Evolutionary conservation across 1,140 invertebrate species (phyloP), one percentile per base, ranked within the genome.

Genomic region (Drosophila nannoptera): DNA sequence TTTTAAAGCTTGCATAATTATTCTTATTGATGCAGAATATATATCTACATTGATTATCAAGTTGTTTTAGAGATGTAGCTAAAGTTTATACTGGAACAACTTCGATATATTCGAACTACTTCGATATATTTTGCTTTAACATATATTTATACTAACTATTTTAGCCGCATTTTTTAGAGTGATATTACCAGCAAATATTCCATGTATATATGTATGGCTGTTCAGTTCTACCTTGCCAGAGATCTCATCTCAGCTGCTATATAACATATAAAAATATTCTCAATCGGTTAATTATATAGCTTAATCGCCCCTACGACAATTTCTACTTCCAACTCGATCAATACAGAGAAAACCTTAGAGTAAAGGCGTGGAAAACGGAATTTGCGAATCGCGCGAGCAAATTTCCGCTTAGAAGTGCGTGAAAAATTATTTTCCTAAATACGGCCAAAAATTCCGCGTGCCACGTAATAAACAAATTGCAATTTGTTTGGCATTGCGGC

Each of bases 401-500:
- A 55, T 40, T 40, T 52, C 14, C 6, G 40, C 61, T 58, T n/a
- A 33, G 8, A 54, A 48, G 35, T 69, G 50, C 50, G 66, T 63
- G 59, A 54, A 68, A 69, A 50, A 8, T 50, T 29, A 33, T 55
- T 58, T 35, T 29, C 12, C 22, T 46, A 60, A 53, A 61, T 68
- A 59, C 36, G 29, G 54, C 3, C 3, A 14, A 22, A 52, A 63
- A 69, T 69, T 55, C 52, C 48, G 33, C 12, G 9, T 14, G 9
- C 12, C 11, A 22, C 22, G 9, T 36, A 52, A 52, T 56, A 43
- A 56, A 60, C 58, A 69, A 50, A 16, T n/a, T 64, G 61, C 61
- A 73, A 69, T 76, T 81, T 69, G 73, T 73, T 81, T 46, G 68
- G 46, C 45, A 61, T 43, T 35, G 42, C 52, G 52, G 66, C 22